Base-by-base conservation (phyloP, 1,140 invertebrate species). In the Melitaea cinxia region DNA sequence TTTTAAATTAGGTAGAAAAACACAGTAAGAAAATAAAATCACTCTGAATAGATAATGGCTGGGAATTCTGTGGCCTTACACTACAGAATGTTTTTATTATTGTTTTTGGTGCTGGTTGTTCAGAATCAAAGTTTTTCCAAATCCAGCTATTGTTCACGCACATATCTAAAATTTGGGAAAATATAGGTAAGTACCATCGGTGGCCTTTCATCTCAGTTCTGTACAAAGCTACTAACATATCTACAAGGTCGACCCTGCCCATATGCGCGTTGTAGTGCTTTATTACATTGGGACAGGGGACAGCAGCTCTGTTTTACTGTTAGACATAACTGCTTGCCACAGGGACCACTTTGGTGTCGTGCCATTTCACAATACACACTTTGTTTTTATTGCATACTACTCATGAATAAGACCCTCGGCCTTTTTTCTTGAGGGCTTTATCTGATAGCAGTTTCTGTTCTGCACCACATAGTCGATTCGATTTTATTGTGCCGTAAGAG, bases 161-260 rank as follows among this genome's bases (percentile, higher is more conserved):
- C 39, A 69, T 65, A 39, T 72, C 62, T 66, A 70, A 67, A 19
- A 73, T 70, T 68, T 74, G 69, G 5, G 63, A 68, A 65, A 72
- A 62, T 58, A 69, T 68, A 0, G 65, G 61, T 63, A 70, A 68
- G 56, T 72, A 70, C 65, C 57, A 72, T 63, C 65, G 53, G 37
- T 72, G 67, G 61, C 70, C 62, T 70, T 66, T 70, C 37, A 72
- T 58, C 24, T 69, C 45, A 3, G 66, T 70, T 65, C 70, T 70
- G 60, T 75, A 72, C 33, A 72, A 60, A 52, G 65, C 70, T 23
- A 68, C 58, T 28, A 72, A 59, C 70, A 74, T 74, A 63, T 74
- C 66, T 64, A 64, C 65, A 33, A 77, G 56, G 55, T 74, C 69
- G 15, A 73, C 67, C 14, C 57, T 70, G 0, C 63, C 69, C 75